phyloP scores from a whole-genome alignment of 2,113 vertebrate species.

The Grallaria varia region DNA sequence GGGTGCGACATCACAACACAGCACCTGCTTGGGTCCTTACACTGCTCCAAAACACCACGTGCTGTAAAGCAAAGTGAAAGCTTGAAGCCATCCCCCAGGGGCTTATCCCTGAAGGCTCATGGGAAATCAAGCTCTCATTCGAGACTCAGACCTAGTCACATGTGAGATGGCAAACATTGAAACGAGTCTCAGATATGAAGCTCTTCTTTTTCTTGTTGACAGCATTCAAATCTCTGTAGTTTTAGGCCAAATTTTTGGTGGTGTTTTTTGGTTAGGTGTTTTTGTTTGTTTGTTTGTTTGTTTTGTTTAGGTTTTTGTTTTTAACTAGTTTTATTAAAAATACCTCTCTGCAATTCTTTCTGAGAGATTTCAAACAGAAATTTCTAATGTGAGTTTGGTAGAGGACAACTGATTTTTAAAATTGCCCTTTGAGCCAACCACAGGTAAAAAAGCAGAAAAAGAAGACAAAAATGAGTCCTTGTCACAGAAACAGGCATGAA shows the following conservation, averaged over 20 bases:
- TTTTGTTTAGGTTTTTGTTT: not conserved
- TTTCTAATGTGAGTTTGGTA: not conserved
- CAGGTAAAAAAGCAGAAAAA: not conserved
- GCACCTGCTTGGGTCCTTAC: not conserved
- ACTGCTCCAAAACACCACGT: not conserved
- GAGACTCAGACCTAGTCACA: not conserved
- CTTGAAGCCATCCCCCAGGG: not conserved
- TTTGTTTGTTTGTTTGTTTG: not conserved
- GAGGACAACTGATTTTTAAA: not conserved
- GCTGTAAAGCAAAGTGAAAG: accelerated
- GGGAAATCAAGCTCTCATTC: not conserved
- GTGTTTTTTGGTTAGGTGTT: not conserved
- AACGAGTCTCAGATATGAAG: not conserved
- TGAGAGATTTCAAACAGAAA: not conserved
- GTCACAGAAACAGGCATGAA: not conserved
- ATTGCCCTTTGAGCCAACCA: not conserved
- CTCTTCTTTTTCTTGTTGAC: not conserved
- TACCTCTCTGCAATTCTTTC: not conserved
- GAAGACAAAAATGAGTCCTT: not conserved
- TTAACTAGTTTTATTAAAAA: not conserved
- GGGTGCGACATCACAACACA: not conserved
- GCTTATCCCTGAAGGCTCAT: not conserved
- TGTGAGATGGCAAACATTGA: not conserved
- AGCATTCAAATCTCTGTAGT: not conserved
- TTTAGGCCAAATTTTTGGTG: not conserved